Evolutionary conservation across 1,140 invertebrate species (phyloP), one percentile per base, ranked within the genome.

Genomic region (Nixonia krombeini): DNA sequence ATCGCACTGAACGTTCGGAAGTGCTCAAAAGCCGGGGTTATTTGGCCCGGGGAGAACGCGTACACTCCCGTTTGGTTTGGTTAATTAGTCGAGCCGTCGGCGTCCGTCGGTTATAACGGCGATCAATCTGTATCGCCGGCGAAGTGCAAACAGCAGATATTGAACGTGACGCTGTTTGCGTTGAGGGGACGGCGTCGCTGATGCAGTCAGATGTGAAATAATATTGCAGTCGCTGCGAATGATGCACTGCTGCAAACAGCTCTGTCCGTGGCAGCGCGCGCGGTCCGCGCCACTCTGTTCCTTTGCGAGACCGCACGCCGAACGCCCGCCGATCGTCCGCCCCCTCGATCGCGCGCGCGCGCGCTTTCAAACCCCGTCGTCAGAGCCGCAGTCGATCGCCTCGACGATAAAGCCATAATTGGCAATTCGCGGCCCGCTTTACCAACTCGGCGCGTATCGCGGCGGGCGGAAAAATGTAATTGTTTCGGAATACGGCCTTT

Each of bases 121-220:
- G 38, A 63, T 63, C 58, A 63, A 63, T 63, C 50, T 49, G 26
- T 42, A 23, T 12, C 31, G 49, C 23, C 18, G 13, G 29, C 18
- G 10, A 10, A 53, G 38, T 35, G 41, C 41, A 53, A 62, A 62
- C 10, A 53, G 41, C 50, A 53, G 29, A 42, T 62, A 45, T 23
- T 31, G n/a, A 46, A 17, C 18, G 21, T 17, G 31, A 15, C 23
- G 26, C 13, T 44, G 51, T 63, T 63, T 63, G 35, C 50, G 45
- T 45, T 29, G 31, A 9, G 35, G 40, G 35, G 46, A 42, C 40
- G 44, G 46, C 45, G 37, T 44, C 41, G 52, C 31, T 42, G 47
- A 51, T 57, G 52, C 52, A 64, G 52, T 64, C 46, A 64, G 52
- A 64, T 50, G 49, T 52, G 61, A 64, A 64, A 64, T 31, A 57